A percentile compares a stretch with the other conserved stretches of the same genome.
phyloP scores from a whole-genome alignment of 2,113 vertebrate species.

The Setophaga coronata region DNA sequence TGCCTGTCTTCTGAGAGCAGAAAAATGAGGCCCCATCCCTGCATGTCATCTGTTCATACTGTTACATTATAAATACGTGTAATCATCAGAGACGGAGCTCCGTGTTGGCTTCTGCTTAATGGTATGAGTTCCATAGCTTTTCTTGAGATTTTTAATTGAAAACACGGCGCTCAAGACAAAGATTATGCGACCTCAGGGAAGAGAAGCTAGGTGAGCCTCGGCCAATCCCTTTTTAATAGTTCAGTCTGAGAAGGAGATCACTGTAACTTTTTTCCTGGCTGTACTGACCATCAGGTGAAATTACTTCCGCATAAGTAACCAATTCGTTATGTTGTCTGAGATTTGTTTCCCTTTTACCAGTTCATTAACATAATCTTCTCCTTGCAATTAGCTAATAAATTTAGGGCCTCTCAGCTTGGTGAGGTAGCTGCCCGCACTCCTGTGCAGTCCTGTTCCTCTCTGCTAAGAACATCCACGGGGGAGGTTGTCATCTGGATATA shows the following conservation, averaged over 20 bases:
- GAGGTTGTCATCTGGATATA: constrained; percentile 5
- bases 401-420: background rate
- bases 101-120: background rate
- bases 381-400: background rate
- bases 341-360: background rate
- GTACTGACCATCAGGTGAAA: constrained; percentile 10
- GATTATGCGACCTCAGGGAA: background rate
- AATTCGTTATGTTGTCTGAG: background rate
- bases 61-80: background rate
- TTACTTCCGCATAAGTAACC: background rate
- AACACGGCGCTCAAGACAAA: background rate
- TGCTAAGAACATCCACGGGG: background rate
- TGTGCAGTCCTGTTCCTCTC: background rate
- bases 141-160: background rate
- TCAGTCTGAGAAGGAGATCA: background rate
- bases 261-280: background rate
- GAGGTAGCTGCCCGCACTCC: background rate
- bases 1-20: background rate
- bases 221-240: background rate
- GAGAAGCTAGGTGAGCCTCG: background rate
- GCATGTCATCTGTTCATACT: background rate
- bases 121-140: background rate
- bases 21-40: background rate
- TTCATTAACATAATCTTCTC: background rate
- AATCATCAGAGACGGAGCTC: background rate